Percentiles rank a stretch among this genome's conserved stretches.
Conservation (phyloP, 2,113 vertebrate species). For the Dicentrarchus labrax region DNA sequence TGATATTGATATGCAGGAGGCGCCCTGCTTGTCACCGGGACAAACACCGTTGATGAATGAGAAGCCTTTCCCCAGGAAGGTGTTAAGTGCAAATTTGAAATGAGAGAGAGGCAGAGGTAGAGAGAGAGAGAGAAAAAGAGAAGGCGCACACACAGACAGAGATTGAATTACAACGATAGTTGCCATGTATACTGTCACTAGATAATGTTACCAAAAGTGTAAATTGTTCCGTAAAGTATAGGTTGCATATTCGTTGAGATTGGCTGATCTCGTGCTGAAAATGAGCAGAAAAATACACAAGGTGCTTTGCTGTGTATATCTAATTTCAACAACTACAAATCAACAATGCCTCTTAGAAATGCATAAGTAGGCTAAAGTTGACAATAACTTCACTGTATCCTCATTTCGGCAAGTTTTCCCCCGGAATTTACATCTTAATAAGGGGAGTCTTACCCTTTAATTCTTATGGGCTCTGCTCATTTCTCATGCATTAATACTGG, state of each 20-base stretch:
- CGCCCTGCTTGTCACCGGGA: constrained; percentile 87
- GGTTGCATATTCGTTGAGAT: constrained; percentile 63
- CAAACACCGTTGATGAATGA: constrained; percentile 90
- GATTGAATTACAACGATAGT: constrained; percentile 75
- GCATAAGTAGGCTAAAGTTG: constrained; percentile 81
- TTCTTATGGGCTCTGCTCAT: constrained; percentile 84
- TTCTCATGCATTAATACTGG: constrained; percentile 86
- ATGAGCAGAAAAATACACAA: constrained; percentile 59
- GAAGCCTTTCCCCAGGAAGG: constrained; percentile 86
- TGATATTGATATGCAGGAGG: constrained; percentile 90
- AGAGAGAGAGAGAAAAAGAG: constrained; percentile 39
- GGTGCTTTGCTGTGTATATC: constrained; percentile 60
- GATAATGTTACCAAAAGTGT: constrained; percentile 79
- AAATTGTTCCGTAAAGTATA: constrained; percentile 74
- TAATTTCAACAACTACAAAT: constrained; percentile 73
- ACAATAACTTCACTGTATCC: constrained; percentile 82
- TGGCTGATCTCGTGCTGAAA: constrained; percentile 67
- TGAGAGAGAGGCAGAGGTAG: constrained; percentile 72
- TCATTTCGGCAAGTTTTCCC: constrained; percentile 80
- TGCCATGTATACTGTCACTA: constrained; percentile 73
- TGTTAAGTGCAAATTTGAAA: constrained; percentile 90
- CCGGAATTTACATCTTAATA: constrained; percentile 86
- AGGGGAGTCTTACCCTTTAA: constrained; percentile 84
- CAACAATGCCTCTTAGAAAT: constrained; percentile 77
- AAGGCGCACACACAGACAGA: constrained; percentile 52